A percentile compares a stretch with the other conserved stretches of the same genome.
phyloP scores from a whole-genome alignment of 2,113 vertebrate genomes.

The Macrotis lagotis region DNA sequence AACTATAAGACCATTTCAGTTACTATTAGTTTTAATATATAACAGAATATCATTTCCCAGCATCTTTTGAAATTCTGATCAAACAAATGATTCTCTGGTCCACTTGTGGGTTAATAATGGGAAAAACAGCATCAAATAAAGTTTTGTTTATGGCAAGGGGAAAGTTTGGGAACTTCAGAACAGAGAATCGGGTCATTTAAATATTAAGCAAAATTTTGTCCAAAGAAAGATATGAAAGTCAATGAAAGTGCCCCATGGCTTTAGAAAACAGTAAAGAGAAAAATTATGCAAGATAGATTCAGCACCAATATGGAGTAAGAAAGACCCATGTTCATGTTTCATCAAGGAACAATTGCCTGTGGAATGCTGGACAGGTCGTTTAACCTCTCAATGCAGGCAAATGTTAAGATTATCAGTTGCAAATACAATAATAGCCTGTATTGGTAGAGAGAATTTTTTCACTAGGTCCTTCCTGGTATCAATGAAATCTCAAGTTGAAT shows the following conservation, averaged over 20 bases:
- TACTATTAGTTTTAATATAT: slow-evolving; percentile 81
- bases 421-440: background rate
- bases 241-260: slow-evolving; percentile 67
- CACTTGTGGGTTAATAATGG: slow-evolving; percentile 77
- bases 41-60: slow-evolving; percentile 80
- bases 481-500: background rate
- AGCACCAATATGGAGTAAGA: background rate
- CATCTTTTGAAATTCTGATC: slow-evolving; percentile 81
- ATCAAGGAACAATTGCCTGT: background rate
- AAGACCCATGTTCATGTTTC: background rate
- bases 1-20: slow-evolving; percentile 82
- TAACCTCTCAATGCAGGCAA: background rate
- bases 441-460: background rate
- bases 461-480: background rate
- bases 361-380: background rate
- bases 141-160: slow-evolving; percentile 71
- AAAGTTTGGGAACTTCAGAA: slow-evolving; percentile 77
- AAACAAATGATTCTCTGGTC: slow-evolving; percentile 78
- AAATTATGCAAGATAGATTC: background rate
- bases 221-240: slow-evolving; percentile 80
- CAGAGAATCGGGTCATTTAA: slow-evolving; percentile 80
- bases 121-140: slow-evolving; percentile 64
- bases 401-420: background rate
- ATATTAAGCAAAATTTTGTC: slow-evolving; percentile 73
- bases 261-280: background rate